These are phyloP conservation scores for Passer montanus DNA, from an alignment of 2,113 vertebrate genomes.

Conservation along the genomic window DNA sequence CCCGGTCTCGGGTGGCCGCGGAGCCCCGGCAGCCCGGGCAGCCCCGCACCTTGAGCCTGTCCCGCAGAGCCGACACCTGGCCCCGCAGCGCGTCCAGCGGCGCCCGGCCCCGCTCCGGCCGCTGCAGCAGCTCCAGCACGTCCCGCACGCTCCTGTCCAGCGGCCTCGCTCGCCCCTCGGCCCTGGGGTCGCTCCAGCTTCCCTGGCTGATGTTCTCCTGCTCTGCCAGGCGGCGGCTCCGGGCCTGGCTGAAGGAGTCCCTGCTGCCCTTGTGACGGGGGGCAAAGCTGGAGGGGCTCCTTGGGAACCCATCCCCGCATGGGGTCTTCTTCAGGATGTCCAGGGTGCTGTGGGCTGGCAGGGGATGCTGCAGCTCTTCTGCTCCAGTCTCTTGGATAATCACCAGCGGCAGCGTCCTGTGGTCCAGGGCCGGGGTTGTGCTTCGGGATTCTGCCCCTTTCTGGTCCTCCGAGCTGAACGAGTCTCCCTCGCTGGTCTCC, in stretches of 20 bases:
- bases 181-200: background rate
- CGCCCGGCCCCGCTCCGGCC: background rate
- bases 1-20: conserved; percentile 18
- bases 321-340: conserved; percentile 83
- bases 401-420: conserved; percentile 14
- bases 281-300: background rate
- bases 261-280: background rate
- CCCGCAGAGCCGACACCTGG: conserved; percentile 78
- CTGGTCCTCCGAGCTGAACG: conserved; percentile 70
- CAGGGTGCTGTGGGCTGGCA: conserved; percentile 68
- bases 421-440: conserved; percentile 45
- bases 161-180: rapidly evolving
- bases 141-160: conserved; percentile 74
- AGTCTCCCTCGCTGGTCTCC: conserved; percentile 61
- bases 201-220: background rate
- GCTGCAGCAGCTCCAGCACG: conserved; percentile 73
- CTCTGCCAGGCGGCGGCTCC: background rate
- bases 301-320: background rate
- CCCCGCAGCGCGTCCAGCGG: conserved; percentile 77
- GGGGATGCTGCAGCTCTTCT: conserved; percentile 49
- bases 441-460: conserved; percentile 55
- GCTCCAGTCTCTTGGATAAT: background rate
- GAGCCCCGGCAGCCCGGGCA: too few species aligned
- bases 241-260: background rate
- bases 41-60: conserved; percentile 81